Evolutionary conservation across 1,140 invertebrate genomes (phyloP).

Genomic region (Leptoteleia sp.): DNA sequence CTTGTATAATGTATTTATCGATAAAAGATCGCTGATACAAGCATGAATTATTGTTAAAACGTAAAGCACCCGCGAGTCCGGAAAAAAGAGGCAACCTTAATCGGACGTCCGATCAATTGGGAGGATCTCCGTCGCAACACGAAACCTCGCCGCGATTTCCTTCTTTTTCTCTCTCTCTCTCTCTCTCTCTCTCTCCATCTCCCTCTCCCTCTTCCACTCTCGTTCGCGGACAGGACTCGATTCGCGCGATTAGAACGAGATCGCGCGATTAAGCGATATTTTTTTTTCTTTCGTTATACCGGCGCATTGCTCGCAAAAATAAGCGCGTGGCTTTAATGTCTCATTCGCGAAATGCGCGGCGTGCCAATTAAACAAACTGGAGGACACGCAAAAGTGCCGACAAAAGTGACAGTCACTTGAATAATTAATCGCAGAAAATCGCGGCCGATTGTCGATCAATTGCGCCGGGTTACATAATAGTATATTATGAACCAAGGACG

Average conservation of each 20-base stretch:
- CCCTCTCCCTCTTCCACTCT: no score
- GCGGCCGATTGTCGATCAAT: conserved; percentile 13
- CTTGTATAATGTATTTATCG: no score
- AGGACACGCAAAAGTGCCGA: neutral
- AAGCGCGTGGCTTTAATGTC: conserved; percentile 39
- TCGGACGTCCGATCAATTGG: no score
- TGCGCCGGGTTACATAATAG: conserved; percentile 22
- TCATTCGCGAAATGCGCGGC: conserved; percentile 11
- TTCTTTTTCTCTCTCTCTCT: no score
- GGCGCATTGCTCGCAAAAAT: conserved; percentile 12
- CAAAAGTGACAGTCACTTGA: conserved; percentile 41
- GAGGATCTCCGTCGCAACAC: no score
- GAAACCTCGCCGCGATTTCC: conserved; percentile 6
- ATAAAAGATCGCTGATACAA: no score
- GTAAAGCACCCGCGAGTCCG: no score
- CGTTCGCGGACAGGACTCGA: neutral
- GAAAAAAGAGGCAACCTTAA: no score
- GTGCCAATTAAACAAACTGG: conserved; percentile 47
- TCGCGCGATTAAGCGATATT: neutral
- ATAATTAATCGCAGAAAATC: conserved; percentile 32
- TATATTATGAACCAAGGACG: no score
- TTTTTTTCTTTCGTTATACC: conserved; percentile 20
- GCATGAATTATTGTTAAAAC: no score
- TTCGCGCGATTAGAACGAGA: conserved; percentile 6
- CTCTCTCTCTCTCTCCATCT: no score